Base-by-base conservation (phyloP, 2,113 vertebrate genomes). In the Erythrolamprus reginae region DNA sequence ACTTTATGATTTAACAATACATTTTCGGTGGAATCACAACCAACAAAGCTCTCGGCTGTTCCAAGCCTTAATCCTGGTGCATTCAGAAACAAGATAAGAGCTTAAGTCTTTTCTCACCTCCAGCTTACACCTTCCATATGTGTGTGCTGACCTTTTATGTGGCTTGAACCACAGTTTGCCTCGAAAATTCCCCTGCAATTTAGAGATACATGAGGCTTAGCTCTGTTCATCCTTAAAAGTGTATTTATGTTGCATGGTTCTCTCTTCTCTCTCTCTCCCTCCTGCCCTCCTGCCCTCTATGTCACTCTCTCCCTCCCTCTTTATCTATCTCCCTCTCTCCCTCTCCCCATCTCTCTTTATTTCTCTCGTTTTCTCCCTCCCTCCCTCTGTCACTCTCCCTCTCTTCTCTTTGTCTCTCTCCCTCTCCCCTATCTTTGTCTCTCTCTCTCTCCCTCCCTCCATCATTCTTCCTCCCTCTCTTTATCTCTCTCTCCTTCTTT, bases 41-140 rank as follows among this genome's bases (percentile, higher is more conserved):
- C 94, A 90, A 88, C 93, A 93, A 95, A 93, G 90, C 94, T 95
- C 93, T 94, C 93, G 88, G 92, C 93, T 95, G 93, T 93, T 92
- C 93, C 93, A 92, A 94, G 94, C 93, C 96, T 96, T 96, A 96
- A 96, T 95, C 95, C 92, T 84, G 89, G 90, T 93, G 93, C 95
- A 91, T 95, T 95, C 1, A 0, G 95, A 94, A 96, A 95, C 95
- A 95, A 95, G 96, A 96, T 93, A 96, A 96, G 96, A 96, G 95
- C 95, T 95, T 93, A 94, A 93, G 88, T 90, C 90, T 92, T 93
- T 93, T 93, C 91, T 95, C 92, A 77, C 95, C 93, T 94, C 88
- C 23, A 88, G 7, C 92, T 92, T 0, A 0, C 93, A 95, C 83
- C 92, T 93, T 90, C 94, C 91, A 93, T 95, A 3, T 2, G 87